These are phyloP conservation scores for Phalera bucephala DNA, from an alignment of 2,888 invertebrate genomes.

Conservation along the genomic window DNA sequence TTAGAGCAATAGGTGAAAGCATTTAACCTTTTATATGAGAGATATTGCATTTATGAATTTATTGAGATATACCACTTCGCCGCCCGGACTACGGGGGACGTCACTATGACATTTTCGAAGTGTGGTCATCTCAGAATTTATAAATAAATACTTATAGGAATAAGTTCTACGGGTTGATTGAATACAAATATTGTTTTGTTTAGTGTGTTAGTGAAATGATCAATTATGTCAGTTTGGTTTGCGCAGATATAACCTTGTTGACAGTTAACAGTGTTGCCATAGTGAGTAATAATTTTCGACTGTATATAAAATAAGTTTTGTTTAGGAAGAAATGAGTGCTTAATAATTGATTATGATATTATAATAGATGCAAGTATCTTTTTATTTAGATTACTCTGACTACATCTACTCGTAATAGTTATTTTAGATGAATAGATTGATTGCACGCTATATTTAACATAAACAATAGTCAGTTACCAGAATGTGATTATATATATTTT, in stretches of 20 bases:
- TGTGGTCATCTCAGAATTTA: slow-evolving; percentile 36
- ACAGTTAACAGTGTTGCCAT: slow-evolving; percentile 80
- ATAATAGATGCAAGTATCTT: slow-evolving; percentile 39
- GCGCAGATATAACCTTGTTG: slow-evolving; percentile 72
- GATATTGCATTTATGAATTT: slow-evolving; percentile 57
- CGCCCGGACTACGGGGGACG: slow-evolving; percentile 29
- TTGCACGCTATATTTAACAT: slow-evolving; percentile 55
- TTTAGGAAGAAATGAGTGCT: slow-evolving; percentile 66
- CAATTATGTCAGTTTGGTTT: slow-evolving; percentile 62
- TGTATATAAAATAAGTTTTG: slow-evolving; percentile 77
- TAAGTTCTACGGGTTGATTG: slow-evolving; percentile 58
- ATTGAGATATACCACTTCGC: slow-evolving; percentile 46
- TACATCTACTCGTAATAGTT: slow-evolving; percentile 45
- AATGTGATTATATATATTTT: slow-evolving; percentile 72
- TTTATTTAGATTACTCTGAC: slow-evolving; percentile 48
- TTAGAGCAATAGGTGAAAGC: slow-evolving; percentile 76
- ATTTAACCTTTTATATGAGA: slow-evolving; percentile 77
- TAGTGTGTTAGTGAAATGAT: slow-evolving; percentile 70
- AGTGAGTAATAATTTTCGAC: slow-evolving; percentile 77
- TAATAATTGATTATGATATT: slow-evolving; percentile 45
- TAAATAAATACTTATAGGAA: slow-evolving; percentile 38
- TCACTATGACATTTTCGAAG: slow-evolving; percentile 18
- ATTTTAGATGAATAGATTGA: slow-evolving; percentile 51
- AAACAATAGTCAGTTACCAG: slow-evolving; percentile 78
- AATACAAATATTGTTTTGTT: slow-evolving; percentile 37